A percentile compares a stretch with the other conserved stretches of the same genome.
phyloP scores from a whole-genome alignment of 1,140 invertebrate species.

The Stegodyphus dumicola region DNA sequence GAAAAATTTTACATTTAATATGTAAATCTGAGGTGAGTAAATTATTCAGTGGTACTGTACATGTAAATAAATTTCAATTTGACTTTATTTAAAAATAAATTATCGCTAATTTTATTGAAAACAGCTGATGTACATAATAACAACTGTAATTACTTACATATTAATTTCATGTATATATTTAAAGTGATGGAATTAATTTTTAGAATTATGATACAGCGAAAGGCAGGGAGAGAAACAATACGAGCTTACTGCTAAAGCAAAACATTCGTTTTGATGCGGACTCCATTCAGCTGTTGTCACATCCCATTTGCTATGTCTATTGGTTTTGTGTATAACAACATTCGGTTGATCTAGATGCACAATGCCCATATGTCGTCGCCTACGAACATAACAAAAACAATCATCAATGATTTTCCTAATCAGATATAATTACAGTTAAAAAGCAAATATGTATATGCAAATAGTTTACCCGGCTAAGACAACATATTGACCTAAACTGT shows the following conservation, averaged over 20 bases:
- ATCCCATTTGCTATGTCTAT: conserved; percentile 90
- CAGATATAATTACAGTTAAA: background rate
- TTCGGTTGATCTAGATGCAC: conserved; percentile 80
- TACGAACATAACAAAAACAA: conserved; percentile 66
- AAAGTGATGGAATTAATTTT: background rate
- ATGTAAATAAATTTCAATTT: too few relatives aligned
- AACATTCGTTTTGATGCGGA: conserved; percentile 83
- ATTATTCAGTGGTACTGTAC: too few relatives aligned
- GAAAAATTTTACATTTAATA: too few relatives aligned
- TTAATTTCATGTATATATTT: too few relatives aligned
- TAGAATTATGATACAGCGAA: background rate
- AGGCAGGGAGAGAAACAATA: background rate
- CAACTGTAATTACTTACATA: too few relatives aligned
- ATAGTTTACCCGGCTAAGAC: conserved; percentile 31
- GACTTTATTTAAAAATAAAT: too few relatives aligned
- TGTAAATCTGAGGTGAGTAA: too few relatives aligned
- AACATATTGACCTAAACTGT: conserved; percentile 44
- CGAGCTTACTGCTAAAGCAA: conserved; percentile 87
- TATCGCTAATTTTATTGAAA: too few relatives aligned
- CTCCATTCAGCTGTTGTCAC: conserved; percentile 93
- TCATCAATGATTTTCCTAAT: background rate
- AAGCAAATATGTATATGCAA: background rate
- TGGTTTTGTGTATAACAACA: conserved; percentile 72
- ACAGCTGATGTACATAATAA: too few relatives aligned
- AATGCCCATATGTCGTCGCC: conserved; percentile 83